Evolutionary conservation across 2,797 vertebrate species (phyloP).

Genomic region (Rhincodon typus): DNA sequence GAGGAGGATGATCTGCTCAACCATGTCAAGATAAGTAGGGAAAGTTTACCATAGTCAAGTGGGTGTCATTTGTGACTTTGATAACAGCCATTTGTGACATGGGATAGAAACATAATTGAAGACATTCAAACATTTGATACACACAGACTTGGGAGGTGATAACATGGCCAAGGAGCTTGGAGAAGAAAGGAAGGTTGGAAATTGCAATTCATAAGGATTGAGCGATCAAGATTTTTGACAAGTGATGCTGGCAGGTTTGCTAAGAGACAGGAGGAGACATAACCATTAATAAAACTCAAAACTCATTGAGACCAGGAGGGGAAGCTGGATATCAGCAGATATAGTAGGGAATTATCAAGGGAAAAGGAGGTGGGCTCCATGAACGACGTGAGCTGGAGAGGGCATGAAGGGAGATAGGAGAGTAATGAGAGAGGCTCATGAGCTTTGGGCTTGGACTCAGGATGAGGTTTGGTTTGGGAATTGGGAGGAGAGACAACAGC

Average conservation of each 20-base stretch:
- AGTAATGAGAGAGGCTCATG: not conserved
- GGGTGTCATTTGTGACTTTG: not conserved
- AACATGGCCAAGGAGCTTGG: not conserved
- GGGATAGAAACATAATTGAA: not conserved
- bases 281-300: no score
- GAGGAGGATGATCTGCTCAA: not conserved
- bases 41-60: not conserved
- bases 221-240: not conserved
- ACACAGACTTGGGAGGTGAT: not conserved
- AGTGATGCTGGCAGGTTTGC: not conserved
- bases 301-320: no score
- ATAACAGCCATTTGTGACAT: not conserved
- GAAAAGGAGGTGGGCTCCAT: no score
- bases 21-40: not conserved
- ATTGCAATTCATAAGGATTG: not conserved
- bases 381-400: not conserved
- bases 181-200: not conserved
- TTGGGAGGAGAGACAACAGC: no score
- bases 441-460: not conserved
- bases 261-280: not conserved
- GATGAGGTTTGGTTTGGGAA: not conserved
- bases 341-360: not conserved
- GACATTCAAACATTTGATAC: not conserved
- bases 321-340: not conserved
- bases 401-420: not conserved